Base-by-base conservation (phyloP, 1,140 invertebrate species). In the Macrobrachium nipponense region DNA sequence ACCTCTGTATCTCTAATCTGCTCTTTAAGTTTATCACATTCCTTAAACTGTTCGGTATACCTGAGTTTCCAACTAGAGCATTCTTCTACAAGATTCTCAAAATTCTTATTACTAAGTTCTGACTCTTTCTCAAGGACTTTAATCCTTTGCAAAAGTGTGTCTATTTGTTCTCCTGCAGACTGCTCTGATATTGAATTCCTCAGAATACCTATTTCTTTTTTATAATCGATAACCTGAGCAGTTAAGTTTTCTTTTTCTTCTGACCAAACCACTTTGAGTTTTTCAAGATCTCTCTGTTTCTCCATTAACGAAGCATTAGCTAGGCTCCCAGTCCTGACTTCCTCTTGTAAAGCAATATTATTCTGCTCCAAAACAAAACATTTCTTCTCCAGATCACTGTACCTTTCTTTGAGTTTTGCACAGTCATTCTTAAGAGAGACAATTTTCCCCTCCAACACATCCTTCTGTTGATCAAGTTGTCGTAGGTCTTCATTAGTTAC, bases 21-120 rank as follows among this genome's bases (percentile, higher is more conserved):
- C 12, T 18, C 59, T 23, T 43, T 86, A 43, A 70, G 78, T 14
- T 80, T 78, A n/a, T 80, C 76, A 80, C 77, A 73, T 59, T 43
- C 68, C 23, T 82, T 51, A 75, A 43, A 73, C 27, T 59, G 36
- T 20, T 58, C 60, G 18, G 80, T 73, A 43, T 82, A 82, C 20
- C 72, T 68, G 6, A 27, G 43, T 60, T 73, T 82, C 68, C 66
- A 82, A 15, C 44, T 36, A n/a, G 18, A 36, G n/a, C 60, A 17
- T 75, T 82, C 68, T 43, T 75, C 70, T 60, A 70, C 58, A 8
- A 82, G 58, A 27, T 75, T 60, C 43, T 75, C 70, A 75, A 60
- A 75, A 23, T 75, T 75, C 70, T 61, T 82, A 7, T 62, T 60
- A 15, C 23, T 72, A 14, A 23, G 27, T 36, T 27, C 27, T 23